These are phyloP conservation scores for Venustaconcha ellipsiformis DNA, from an alignment of 1,140 invertebrate genomes.

Conservation along the genomic window DNA sequence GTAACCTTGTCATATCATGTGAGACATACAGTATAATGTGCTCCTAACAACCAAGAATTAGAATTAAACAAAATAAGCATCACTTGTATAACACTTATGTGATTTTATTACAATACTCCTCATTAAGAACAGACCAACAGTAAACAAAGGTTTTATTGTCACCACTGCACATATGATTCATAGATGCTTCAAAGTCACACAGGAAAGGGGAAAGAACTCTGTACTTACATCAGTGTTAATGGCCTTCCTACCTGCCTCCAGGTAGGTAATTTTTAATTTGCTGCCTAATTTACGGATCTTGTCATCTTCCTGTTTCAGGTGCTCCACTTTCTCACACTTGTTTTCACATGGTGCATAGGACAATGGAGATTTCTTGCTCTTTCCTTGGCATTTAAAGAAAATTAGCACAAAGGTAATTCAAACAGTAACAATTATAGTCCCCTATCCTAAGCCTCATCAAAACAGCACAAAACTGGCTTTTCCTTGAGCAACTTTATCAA, in stretches of 20 bases:
- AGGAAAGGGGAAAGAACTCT: too few species aligned
- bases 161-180: too few species aligned
- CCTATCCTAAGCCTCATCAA: background rate
- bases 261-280: conserved; percentile 31
- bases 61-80: background rate
- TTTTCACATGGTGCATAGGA: conserved; percentile 45
- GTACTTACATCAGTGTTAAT: conserved; percentile 2
- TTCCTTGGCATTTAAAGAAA: conserved; percentile 8
- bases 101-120: background rate
- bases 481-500: background rate
- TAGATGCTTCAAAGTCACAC: too few species aligned
- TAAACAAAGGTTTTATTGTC: background rate
- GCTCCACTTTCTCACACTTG: conserved; percentile 29
- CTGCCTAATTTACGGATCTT: conserved; percentile 29
- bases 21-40: too few species aligned
- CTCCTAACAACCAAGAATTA: too few species aligned
- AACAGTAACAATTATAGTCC: background rate
- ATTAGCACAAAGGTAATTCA: background rate
- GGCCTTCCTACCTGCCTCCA: conserved; percentile 18
- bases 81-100: background rate
- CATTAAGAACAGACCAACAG: conserved; percentile 7
- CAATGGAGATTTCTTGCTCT: conserved; percentile 23
- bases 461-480: background rate
- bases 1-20: too few species aligned
- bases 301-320: conserved; percentile 24